phyloP scores from a whole-genome alignment of 2,888 invertebrate genomes.

The Macaria notata region DNA sequence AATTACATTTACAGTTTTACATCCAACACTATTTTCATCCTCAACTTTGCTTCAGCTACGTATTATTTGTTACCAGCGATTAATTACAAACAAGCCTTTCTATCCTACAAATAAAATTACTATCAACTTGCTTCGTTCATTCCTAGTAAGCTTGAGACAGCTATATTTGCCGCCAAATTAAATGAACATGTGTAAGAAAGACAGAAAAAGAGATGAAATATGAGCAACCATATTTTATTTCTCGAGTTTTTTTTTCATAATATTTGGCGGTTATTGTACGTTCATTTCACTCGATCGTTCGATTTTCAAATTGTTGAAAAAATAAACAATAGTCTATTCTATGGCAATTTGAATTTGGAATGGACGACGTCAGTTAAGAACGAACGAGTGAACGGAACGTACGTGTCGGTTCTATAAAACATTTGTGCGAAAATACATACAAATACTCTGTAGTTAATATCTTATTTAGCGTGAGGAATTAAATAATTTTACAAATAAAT shows the following conservation, averaged over 20 bases:
- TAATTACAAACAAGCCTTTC: not conserved
- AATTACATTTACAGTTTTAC: too few species aligned
- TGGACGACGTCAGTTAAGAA: slow-evolving; percentile 35
- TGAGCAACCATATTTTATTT: too few species aligned
- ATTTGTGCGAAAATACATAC: slow-evolving; percentile 25
- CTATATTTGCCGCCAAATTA: too few species aligned
- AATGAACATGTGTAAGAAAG: too few species aligned
- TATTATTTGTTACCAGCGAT: too few species aligned
- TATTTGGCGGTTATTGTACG: slow-evolving; percentile 2
- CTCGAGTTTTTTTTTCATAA: too few species aligned
- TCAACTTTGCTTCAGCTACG: too few species aligned
- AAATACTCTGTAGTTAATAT: slow-evolving; percentile 3
- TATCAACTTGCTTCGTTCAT: slow-evolving; percentile 15
- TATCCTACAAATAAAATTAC: not conserved
- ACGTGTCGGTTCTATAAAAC: slow-evolving; percentile 16
- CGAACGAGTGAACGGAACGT: slow-evolving; percentile 38
- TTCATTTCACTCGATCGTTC: slow-evolving; percentile 27
- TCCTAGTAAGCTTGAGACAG: not conserved
- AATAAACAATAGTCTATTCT: slow-evolving; percentile 34
- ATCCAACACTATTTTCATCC: too few species aligned
- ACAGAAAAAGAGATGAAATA: too few species aligned
- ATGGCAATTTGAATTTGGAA: slow-evolving; percentile 44
- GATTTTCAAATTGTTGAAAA: slow-evolving; percentile 30
- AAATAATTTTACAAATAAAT: slow-evolving; percentile 13
- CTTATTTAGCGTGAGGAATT: slow-evolving; percentile 1